A percentile compares a stretch with the other conserved stretches of the same genome.
Conservation (phyloP, 2,888 invertebrate species). For the Coenonympha glycerion region DNA sequence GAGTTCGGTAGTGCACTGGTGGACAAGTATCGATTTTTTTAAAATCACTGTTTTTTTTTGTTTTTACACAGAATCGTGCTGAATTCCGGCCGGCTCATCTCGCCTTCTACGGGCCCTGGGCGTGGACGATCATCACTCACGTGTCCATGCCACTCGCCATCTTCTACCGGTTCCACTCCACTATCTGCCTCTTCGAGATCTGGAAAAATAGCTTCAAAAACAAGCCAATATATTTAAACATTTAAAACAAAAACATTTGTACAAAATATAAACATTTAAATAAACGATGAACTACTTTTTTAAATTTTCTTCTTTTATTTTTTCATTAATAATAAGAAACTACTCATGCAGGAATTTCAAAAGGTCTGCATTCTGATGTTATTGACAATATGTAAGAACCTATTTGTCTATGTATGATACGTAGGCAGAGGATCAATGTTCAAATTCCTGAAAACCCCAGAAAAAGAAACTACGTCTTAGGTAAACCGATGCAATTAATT, state of each 20-base stretch:
- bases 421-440: no score
- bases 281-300: constrained; percentile 5
- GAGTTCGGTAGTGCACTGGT: no score
- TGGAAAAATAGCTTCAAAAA: constrained; percentile 94
- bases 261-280: constrained; percentile 1
- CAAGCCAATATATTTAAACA: constrained; percentile 69
- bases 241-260: constrained; percentile 34
- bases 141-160: constrained; percentile 92
- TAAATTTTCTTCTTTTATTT: neutral
- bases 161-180: constrained; percentile 93
- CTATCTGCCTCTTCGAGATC: constrained; percentile 93
- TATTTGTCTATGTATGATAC: no score
- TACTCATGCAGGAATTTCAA: no score
- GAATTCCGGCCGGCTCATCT: constrained; percentile 88
- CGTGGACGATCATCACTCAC: constrained; percentile 93
- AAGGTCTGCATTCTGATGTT: no score
- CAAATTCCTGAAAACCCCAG: no score
- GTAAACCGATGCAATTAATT: no score
- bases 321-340: no score
- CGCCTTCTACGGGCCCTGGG: constrained; percentile 89
- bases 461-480: no score
- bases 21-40: no score
- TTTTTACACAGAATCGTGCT: constrained; percentile 79
- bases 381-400: no score
- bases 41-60: constrained; percentile 38